Percentiles rank a stretch among this genome's conserved stretches.
These are phyloP conservation scores for Zosterops hypoxanthus DNA, from an alignment of 2,113 vertebrate genomes.

Conservation along the genomic window DNA sequence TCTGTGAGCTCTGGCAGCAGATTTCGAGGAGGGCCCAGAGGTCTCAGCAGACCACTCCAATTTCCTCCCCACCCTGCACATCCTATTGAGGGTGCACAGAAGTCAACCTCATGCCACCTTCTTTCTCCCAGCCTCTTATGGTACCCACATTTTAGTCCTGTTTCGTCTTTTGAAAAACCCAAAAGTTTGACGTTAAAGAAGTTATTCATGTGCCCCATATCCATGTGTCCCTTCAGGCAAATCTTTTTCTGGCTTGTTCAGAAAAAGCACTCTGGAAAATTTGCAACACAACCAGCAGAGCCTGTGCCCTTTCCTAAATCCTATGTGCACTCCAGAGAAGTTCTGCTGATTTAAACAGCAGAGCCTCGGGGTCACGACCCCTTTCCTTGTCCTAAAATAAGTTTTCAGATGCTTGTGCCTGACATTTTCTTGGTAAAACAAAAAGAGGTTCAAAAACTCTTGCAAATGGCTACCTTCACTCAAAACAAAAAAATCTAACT, in stretches of 20 bases:
- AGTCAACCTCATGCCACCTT: accelerated
- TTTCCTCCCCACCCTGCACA: no score
- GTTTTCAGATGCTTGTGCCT: background rate
- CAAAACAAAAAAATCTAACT: background rate
- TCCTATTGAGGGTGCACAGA: background rate
- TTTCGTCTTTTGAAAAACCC: background rate
- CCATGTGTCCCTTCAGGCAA: background rate
- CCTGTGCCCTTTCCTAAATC: background rate
- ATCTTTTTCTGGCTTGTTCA: background rate
- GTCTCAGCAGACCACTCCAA: background rate
- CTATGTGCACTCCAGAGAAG: background rate
- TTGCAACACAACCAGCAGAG: background rate
- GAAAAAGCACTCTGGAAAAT: constrained; percentile 14
- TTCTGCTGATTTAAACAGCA: background rate
- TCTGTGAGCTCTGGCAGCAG: background rate
- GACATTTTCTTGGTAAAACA: background rate
- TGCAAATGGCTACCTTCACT: background rate
- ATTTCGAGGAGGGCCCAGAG: background rate
- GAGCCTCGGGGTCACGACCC: background rate
- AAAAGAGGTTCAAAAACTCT: background rate
- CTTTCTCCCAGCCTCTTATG: background rate
- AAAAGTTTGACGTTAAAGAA: background rate
- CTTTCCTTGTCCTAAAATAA: background rate
- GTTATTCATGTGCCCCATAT: background rate
- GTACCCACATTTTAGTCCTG: background rate